These are phyloP conservation scores for Meleagris gallopavo DNA, from an alignment of 2,113 vertebrate genomes.

Conservation along the genomic window DNA sequence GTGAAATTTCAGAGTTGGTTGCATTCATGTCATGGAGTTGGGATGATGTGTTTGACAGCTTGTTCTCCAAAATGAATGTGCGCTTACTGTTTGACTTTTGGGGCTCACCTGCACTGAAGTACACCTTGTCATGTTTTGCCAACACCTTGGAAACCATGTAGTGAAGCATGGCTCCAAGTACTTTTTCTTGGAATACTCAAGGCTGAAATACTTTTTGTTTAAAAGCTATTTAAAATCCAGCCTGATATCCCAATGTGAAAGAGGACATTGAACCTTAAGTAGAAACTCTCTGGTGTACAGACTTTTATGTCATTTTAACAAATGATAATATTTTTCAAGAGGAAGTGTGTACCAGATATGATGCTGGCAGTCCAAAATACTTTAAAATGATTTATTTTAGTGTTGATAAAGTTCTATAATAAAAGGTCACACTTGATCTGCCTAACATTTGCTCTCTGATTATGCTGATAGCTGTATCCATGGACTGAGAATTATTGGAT, in stretches of 20 bases:
- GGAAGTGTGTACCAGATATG: not conserved
- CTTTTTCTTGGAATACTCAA: not conserved
- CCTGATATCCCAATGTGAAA: not conserved
- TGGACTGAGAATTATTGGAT: not conserved
- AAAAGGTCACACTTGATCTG: not conserved
- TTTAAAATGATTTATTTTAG: not conserved
- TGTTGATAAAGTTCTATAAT: not conserved
- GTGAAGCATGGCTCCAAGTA: not conserved
- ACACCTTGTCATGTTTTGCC: not conserved
- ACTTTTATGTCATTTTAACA: not conserved
- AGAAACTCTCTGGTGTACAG: not conserved
- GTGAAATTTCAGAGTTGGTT: not conserved
- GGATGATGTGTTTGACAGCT: not conserved
- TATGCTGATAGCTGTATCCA: not conserved
- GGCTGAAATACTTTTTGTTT: not conserved
- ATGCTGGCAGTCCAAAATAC: not conserved
- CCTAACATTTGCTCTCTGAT: not conserved
- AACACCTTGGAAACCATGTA: not conserved
- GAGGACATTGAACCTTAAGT: not conserved
- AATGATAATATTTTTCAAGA: not conserved
- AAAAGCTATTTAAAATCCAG: not conserved
- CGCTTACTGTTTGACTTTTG: not conserved
- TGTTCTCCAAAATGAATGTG: not conserved
- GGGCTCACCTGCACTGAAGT: not conserved
- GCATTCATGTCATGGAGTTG: not conserved